Conservation (phyloP, 1,140 invertebrate species). For the Grapholita molesta region DNA sequence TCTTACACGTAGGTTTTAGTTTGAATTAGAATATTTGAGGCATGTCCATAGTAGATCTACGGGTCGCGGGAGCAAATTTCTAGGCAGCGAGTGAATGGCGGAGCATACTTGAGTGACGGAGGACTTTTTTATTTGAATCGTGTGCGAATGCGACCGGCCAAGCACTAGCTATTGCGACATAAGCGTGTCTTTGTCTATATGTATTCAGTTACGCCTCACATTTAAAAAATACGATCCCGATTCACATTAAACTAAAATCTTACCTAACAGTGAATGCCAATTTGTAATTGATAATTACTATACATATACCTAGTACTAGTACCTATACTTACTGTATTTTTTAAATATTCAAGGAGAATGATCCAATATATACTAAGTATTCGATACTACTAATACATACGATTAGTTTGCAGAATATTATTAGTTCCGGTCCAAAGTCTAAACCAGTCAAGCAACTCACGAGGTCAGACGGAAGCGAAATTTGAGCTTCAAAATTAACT, state of each 20-base stretch:
- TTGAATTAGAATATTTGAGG: background rate
- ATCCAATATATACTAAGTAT: background rate
- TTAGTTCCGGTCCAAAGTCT: background rate
- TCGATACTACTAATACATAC: too few relatives aligned
- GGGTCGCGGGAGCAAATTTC: conserved; percentile 57
- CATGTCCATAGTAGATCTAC: conserved; percentile 44
- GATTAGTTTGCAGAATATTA: background rate
- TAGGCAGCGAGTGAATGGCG: conserved; percentile 69
- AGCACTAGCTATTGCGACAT: conserved; percentile 31
- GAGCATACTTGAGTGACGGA: conserved; percentile 76
- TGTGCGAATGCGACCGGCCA: conserved; percentile 68
- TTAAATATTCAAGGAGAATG: background rate
- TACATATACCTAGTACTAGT: too few relatives aligned
- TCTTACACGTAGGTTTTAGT: background rate
- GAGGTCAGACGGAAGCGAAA: background rate
- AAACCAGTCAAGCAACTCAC: background rate
- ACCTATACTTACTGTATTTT: background rate
- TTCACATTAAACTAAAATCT: too few relatives aligned
- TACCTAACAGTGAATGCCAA: too few relatives aligned
- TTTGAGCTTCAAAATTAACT: background rate
- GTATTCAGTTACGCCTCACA: background rate
- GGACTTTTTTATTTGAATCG: conserved; percentile 77
- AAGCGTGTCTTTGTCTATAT: background rate
- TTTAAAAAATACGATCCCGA: too few relatives aligned
- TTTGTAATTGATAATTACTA: too few relatives aligned